A percentile compares a stretch with the other conserved stretches of the same genome.
These are phyloP conservation scores for Lethenteron camtschaticum DNA, from an alignment of 2,113 vertebrate species.

Conservation along the genomic window DNA sequence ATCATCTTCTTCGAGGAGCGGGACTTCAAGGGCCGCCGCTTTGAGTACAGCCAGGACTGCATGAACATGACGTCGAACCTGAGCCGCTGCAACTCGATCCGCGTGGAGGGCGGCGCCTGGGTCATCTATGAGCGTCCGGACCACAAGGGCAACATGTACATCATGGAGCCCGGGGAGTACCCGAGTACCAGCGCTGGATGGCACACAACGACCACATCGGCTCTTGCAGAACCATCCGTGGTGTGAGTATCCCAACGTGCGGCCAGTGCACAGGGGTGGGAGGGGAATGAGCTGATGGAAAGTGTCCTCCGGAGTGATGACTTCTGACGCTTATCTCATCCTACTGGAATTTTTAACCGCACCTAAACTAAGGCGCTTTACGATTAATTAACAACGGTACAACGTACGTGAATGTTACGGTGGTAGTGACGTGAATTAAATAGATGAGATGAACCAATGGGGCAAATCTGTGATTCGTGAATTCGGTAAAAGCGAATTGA, in stretches of 20 bases:
- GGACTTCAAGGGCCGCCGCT: conserved; percentile 52
- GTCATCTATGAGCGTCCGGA: conserved; percentile 54
- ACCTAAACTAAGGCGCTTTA: too few relatives aligned
- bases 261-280: neutral
- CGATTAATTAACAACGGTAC: too few relatives aligned
- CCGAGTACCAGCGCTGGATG: conserved; percentile 57
- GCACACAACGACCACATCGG: conserved; percentile 63
- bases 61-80: conserved; percentile 71
- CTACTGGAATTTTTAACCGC: too few relatives aligned
- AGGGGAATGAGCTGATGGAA: too few relatives aligned
- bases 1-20: conserved; percentile 60
- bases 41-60: conserved; percentile 53
- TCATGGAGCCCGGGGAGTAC: conserved; percentile 59
- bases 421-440: too few relatives aligned
- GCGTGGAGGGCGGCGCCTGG: conserved; percentile 54
- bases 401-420: too few relatives aligned
- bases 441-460: too few relatives aligned
- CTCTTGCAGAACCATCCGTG: conserved; percentile 54
- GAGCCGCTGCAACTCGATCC: conserved; percentile 63
- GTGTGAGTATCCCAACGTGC: conserved; percentile 27
- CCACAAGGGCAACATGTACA: conserved; percentile 58
- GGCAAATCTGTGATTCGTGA: too few relatives aligned
- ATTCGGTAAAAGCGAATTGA: too few relatives aligned
- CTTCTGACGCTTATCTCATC: too few relatives aligned
- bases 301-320: too few relatives aligned